These are phyloP conservation scores for Alcedo atthis DNA, from an alignment of 2,797 vertebrate genomes.

Conservation along the genomic window DNA sequence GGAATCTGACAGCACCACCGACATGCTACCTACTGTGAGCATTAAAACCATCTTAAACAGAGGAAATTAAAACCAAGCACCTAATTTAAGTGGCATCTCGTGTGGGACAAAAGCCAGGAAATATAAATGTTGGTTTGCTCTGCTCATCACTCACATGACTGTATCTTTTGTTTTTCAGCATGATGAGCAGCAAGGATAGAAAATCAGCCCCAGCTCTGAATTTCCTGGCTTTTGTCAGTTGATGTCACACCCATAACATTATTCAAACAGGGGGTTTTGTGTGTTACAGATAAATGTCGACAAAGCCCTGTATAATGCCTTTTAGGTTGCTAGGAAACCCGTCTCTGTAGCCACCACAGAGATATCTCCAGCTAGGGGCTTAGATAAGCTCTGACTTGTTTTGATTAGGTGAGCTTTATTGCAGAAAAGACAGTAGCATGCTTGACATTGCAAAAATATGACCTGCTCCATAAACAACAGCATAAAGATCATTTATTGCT, in stretches of 20 bases:
- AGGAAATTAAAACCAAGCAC: slow-evolving; percentile 8
- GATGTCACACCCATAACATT: slow-evolving; percentile 46
- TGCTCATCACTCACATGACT: slow-evolving; percentile 32
- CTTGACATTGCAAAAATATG: background rate
- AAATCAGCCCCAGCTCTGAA: slow-evolving; percentile 8
- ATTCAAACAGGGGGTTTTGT: slow-evolving; percentile 32
- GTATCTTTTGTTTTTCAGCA: slow-evolving; percentile 40
- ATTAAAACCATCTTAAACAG: slow-evolving; percentile 6
- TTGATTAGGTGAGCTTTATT: slow-evolving; percentile 50
- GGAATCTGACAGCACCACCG: background rate
- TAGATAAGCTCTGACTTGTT: slow-evolving; percentile 68
- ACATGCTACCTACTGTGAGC: background rate
- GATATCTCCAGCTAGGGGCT: slow-evolving; percentile 53
- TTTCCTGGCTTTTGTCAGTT: slow-evolving; percentile 43
- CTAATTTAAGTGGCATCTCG: slow-evolving; percentile 20
- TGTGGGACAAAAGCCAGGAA: slow-evolving; percentile 44
- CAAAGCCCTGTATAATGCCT: slow-evolving; percentile 59
- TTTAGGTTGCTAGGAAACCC: slow-evolving; percentile 78
- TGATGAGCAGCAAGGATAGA: slow-evolving; percentile 17
- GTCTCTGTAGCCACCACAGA: slow-evolving; percentile 66
- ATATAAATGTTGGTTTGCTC: slow-evolving; percentile 8
- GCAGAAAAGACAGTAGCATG: background rate
- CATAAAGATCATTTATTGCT: slow-evolving; percentile 1
- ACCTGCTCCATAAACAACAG: background rate
- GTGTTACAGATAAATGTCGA: slow-evolving; percentile 63